phyloP scores from a whole-genome alignment of 2,797 vertebrate genomes.

The Sebastes itinus region DNA sequence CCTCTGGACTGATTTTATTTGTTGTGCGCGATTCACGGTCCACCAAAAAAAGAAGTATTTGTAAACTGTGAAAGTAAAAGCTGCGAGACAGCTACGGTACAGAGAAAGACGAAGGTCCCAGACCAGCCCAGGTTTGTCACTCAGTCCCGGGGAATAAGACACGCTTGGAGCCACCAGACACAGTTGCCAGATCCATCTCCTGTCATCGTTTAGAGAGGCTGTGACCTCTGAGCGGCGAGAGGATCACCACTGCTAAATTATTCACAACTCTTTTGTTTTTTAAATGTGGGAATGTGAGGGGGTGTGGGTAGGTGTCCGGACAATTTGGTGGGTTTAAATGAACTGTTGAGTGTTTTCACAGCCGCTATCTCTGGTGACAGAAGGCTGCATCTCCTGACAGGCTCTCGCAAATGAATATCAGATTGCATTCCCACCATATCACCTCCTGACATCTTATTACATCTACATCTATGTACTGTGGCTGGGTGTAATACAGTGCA shows the following conservation, averaged over 20 bases:
- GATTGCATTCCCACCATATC: constrained; percentile 53
- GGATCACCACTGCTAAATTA: constrained; percentile 53
- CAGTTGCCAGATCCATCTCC: constrained; percentile 43
- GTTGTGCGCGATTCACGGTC: constrained; percentile 33
- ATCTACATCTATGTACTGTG: constrained; percentile 34
- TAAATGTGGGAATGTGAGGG: neutral
- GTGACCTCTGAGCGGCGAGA: constrained; percentile 45
- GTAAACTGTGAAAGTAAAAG: constrained; percentile 37
- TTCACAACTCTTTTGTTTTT: constrained; percentile 37
- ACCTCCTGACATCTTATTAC: constrained; percentile 44
- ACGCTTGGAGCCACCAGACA: constrained; percentile 14
- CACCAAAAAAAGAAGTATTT: constrained; percentile 32
- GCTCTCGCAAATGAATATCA: constrained; percentile 40
- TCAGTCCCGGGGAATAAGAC: constrained; percentile 5
- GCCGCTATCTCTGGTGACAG: constrained; percentile 29
- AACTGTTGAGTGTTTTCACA: constrained; percentile 25
- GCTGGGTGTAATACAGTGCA: constrained; percentile 6
- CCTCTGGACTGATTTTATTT: constrained; percentile 53
- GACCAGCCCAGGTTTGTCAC: constrained; percentile 15
- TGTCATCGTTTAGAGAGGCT: constrained; percentile 52
- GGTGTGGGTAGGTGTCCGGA: constrained; percentile 10
- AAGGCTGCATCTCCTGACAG: constrained; percentile 24
- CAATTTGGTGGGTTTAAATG: constrained; percentile 32
- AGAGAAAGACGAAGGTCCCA: neutral
- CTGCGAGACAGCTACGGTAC: neutral